A percentile compares a stretch with the other conserved stretches of the same genome.
Evolutionary conservation across 2,113 vertebrate species (phyloP).

Genomic region (Emydocephalus ijimae): DNA sequence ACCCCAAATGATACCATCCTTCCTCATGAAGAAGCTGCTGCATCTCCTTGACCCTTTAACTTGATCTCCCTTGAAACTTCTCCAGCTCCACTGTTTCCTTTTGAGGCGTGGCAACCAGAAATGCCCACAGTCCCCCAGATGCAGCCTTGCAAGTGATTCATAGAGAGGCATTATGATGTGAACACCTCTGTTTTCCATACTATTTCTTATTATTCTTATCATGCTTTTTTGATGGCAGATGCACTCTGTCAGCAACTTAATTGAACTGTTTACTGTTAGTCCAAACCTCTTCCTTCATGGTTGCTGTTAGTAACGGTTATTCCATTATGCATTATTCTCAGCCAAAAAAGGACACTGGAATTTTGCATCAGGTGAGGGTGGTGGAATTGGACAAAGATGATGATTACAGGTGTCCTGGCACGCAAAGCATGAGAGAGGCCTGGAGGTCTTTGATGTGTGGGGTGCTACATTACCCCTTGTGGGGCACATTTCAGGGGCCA

Average conservation of each 20-base stretch:
- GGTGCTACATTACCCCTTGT: background rate
- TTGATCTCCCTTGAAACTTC: background rate
- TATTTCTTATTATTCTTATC: background rate
- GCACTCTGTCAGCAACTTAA: background rate
- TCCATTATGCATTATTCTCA: background rate
- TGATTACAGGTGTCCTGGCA: background rate
- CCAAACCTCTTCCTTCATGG: background rate
- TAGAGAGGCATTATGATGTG: background rate
- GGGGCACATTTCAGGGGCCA: background rate
- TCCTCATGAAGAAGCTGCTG: background rate
- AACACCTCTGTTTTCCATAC: background rate
- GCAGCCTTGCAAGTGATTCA: background rate
- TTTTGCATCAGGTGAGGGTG: background rate
- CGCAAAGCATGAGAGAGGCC: background rate
- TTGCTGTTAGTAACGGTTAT: background rate
- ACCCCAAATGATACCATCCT: background rate
- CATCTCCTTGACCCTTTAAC: background rate
- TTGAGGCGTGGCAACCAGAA: background rate
- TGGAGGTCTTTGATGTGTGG: background rate
- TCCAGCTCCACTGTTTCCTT: background rate
- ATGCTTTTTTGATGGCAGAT: background rate
- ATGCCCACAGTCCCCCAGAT: background rate
- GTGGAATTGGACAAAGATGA: background rate
- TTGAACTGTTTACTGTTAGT: background rate
- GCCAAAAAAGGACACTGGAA: background rate